Evolutionary conservation across 2,888 invertebrate species (phyloP), one percentile per base, ranked within the genome.

Genomic region (Diplolepis rosae): DNA sequence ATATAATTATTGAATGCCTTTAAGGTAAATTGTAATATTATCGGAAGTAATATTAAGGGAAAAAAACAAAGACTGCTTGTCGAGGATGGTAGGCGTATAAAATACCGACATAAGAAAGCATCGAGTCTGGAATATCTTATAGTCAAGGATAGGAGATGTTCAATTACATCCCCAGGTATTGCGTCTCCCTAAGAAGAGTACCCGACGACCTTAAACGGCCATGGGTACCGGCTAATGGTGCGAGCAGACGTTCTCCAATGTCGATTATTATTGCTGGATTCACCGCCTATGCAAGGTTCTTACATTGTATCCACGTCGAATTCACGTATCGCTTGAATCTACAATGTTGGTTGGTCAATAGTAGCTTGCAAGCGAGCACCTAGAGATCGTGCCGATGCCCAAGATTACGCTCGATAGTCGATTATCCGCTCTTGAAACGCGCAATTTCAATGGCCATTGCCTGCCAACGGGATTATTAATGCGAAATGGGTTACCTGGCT

Each of bases 381-480:
- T 28, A 30, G 32, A 61, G 56, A 42, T 42, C 42, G 61, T 71
- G 61, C 54, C 71, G 77, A 77, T 79, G 77, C 71, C 75, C 71
- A 68, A 80, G 81, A 80, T 82, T 80, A 77, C 74, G 68, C 69
- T 68, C 74, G 79, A 79, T 82, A 75, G 78, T 75, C 77, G 79
- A 80, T 79, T 77, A 80, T 77, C 69, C 75, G 76, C 76, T 75
- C 78, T 74, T 75, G 72, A 79, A 77, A 75, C 78, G 77, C 76
- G 82, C 80, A 79, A 78, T 80, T 80, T 81, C 81, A 80, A 80
- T 79, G 77, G 74, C 77, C 72, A 78, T 79, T 79, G 80, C 75
- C 80, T 80, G 80, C 80, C 82, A 83, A 83, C 81, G 73, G 79
- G 82, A 82, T 81, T 83, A 84, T 83, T 83, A 84, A 84, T 83